Evolutionary conservation across 2,888 invertebrate species (phyloP).

Genomic region (Terebella lapidaria): DNA sequence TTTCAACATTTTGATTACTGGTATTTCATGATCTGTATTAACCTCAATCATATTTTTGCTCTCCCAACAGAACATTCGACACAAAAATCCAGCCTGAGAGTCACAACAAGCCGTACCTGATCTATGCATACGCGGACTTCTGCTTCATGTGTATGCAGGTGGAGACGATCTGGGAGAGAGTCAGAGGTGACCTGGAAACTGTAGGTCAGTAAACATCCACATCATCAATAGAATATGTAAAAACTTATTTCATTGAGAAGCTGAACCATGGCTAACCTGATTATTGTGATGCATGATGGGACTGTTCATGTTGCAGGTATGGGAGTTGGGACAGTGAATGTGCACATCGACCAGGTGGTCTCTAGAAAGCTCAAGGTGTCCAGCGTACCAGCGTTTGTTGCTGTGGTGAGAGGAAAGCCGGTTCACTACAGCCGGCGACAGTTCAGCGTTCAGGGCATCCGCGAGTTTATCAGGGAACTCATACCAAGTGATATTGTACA

Average conservation of each 20-base stretch:
- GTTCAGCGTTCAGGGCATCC: slow-evolving; percentile 65
- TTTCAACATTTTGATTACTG: no score
- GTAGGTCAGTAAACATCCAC: no score
- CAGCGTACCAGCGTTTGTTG: slow-evolving; percentile 74
- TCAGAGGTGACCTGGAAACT: slow-evolving; percentile 81
- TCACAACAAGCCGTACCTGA: slow-evolving; percentile 72
- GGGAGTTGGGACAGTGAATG: slow-evolving; percentile 65
- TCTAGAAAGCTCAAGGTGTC: slow-evolving; percentile 75
- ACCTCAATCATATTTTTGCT: no score
- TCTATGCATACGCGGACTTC: slow-evolving; percentile 91
- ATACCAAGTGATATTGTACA: slow-evolving; percentile 63
- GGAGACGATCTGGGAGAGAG: slow-evolving; percentile 73
- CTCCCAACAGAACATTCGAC: slow-evolving; percentile 81
- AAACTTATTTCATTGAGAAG: background rate
- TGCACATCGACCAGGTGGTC: slow-evolving; percentile 73
- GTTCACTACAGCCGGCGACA: slow-evolving; percentile 71
- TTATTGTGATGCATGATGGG: no score
- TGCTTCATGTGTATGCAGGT: slow-evolving; percentile 86
- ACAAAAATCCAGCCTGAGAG: slow-evolving; percentile 80
- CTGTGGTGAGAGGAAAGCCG: slow-evolving; percentile 77
- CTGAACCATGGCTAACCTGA: background rate
- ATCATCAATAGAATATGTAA: background rate
- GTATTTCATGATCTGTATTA: no score
- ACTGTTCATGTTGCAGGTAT: no score
- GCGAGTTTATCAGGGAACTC: slow-evolving; percentile 73